These are phyloP conservation scores for Elysia crispata DNA, from an alignment of 2,888 invertebrate genomes.

Conservation along the genomic window DNA sequence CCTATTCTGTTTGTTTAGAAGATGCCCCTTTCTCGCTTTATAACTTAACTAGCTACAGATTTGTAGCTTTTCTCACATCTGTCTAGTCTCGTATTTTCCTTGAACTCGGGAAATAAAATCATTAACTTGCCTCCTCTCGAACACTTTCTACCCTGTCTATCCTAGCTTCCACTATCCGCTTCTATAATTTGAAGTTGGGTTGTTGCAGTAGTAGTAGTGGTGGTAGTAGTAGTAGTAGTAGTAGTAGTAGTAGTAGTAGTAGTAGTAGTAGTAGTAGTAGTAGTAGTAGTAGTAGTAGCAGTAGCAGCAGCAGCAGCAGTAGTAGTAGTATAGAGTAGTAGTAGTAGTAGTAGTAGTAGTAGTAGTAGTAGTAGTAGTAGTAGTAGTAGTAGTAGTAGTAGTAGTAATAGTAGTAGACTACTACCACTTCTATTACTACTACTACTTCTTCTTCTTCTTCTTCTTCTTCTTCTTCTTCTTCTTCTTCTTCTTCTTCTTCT, in stretches of 20 bases:
- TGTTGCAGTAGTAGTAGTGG: background rate
- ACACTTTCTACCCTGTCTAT: no score
- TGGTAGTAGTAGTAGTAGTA: conserved; percentile 6
- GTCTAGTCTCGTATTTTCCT: no score
- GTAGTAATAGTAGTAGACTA: background rate
- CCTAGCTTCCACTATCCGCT: no score
- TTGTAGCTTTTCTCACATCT: no score
- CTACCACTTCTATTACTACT: background rate
- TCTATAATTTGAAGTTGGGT: no score
- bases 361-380: conserved; percentile 14
- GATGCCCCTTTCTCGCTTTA: no score
- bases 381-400: conserved; percentile 5
- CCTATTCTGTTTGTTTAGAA: no score
- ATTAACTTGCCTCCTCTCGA: no score
- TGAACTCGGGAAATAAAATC: no score
- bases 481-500: background rate
- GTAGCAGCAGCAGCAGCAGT: no score
- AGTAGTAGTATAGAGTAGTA: no score
- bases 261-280: conserved; percentile 23
- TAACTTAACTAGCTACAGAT: no score
- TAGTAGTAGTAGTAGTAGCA: conserved; percentile 23
- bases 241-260: conserved; percentile 23
- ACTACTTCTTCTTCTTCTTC: conserved; percentile 1
- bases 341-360: conserved; percentile 1
- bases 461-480: background rate